Conservation (phyloP, 2,888 invertebrate genomes). For the Heteropelma amictum region DNA sequence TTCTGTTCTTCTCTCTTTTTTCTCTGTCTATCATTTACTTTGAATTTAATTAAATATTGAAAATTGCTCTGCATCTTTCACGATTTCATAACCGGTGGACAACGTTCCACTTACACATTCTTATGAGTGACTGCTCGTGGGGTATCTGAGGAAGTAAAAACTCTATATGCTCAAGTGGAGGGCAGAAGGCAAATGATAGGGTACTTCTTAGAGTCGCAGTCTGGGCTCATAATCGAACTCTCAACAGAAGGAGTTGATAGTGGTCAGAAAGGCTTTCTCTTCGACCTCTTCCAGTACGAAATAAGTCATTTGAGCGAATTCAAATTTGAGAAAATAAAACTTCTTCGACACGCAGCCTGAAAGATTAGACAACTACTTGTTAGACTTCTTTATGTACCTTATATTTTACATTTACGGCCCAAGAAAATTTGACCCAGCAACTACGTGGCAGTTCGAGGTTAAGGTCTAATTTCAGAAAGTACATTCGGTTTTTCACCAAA, state of each 20-base stretch:
- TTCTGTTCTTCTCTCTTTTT: neutral
- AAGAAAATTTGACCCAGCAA: too few species aligned
- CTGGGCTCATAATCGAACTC: neutral
- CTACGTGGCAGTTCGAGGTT: too few species aligned
- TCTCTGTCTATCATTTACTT: neutral
- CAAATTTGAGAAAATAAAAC: constrained; percentile 77
- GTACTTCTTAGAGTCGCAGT: neutral
- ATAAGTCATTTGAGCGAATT: constrained; percentile 76
- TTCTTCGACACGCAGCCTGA: constrained; percentile 53
- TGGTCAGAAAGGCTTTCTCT: constrained; percentile 16
- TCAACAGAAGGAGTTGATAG: constrained; percentile 58
- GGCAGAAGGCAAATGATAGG: neutral
- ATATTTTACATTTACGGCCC: too few species aligned
- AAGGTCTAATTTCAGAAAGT: too few species aligned
- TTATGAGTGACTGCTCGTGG: too few species aligned
- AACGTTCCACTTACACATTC: constrained; percentile 69
- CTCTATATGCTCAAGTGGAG: too few species aligned
- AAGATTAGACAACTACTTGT: neutral
- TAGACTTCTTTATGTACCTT: neutral
- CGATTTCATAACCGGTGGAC: constrained; percentile 62
- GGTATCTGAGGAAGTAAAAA: too few species aligned
- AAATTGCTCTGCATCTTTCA: constrained; percentile 57
- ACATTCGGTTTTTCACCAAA: too few species aligned
- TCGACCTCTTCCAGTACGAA: constrained; percentile 54
- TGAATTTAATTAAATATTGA: constrained; percentile 18